Conservation (phyloP, 2,888 invertebrate species). For the Oxyscelio sp. region DNA sequence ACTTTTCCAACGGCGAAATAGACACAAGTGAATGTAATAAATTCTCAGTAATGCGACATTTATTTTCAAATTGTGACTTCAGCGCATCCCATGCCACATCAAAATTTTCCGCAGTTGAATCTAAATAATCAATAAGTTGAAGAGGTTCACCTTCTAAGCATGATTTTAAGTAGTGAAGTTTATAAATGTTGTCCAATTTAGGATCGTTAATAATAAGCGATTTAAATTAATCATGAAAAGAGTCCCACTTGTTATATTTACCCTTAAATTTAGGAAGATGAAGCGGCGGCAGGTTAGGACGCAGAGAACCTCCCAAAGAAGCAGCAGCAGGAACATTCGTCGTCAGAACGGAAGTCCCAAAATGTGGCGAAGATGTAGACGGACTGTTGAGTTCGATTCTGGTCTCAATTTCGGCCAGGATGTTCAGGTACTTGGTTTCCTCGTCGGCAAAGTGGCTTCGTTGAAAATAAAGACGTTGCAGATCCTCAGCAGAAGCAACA, state of each 20-base stretch:
- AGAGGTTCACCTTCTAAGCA: not conserved
- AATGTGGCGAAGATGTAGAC: too few relatives aligned
- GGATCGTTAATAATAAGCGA: not conserved
- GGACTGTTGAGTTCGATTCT: too few relatives aligned
- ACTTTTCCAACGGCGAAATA: not conserved
- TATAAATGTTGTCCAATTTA: not conserved
- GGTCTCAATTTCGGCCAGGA: too few relatives aligned
- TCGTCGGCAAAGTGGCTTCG: too few relatives aligned
- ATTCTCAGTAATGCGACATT: not conserved
- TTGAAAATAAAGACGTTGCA: too few relatives aligned
- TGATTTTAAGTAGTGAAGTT: slow-evolving; percentile 6
- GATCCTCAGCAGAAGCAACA: too few relatives aligned
- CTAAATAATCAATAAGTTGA: not conserved
- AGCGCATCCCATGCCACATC: not conserved
- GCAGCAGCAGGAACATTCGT: too few relatives aligned
- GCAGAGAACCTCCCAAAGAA: too few relatives aligned
- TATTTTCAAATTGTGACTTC: not conserved
- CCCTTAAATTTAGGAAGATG: not conserved
- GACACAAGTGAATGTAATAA: not conserved
- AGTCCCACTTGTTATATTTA: not conserved
- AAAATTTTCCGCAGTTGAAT: not conserved
- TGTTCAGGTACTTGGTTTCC: too few relatives aligned
- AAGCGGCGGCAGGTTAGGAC: too few relatives aligned
- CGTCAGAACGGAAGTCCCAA: too few relatives aligned
- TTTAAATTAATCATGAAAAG: not conserved